These are phyloP conservation scores for Peromyscus attwateri DNA, from an alignment of 2,797 vertebrate genomes.

Conservation along the genomic window DNA sequence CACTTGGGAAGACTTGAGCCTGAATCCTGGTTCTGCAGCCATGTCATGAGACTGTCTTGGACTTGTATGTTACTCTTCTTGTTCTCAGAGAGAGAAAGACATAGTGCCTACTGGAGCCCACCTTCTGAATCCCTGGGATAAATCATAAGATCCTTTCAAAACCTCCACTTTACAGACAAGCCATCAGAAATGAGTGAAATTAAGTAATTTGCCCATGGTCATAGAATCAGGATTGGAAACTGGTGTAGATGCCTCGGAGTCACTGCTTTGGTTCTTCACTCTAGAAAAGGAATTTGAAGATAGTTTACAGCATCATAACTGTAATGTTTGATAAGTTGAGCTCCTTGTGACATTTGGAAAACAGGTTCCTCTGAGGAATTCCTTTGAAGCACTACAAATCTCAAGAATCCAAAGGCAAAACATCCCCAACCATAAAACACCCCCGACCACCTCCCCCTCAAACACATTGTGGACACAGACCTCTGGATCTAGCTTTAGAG, in stretches of 20 bases:
- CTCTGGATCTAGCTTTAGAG: neutral
- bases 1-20: neutral
- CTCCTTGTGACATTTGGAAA: constrained; percentile 21
- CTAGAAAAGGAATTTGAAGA: neutral
- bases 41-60: neutral
- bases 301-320: neutral
- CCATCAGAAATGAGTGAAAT: neutral
- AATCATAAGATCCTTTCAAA: neutral
- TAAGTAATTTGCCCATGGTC: neutral
- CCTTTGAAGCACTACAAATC: neutral
- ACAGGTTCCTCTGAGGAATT: neutral
- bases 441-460: neutral
- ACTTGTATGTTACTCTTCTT: neutral
- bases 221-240: neutral
- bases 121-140: neutral
- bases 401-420: neutral
- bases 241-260: neutral
- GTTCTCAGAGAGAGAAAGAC: neutral
- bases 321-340: neutral
- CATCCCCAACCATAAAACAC: neutral
- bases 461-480: neutral
- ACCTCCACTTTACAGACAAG: neutral
- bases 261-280: neutral
- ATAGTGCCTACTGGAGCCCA: neutral
- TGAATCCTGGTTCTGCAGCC: neutral